Conservation (phyloP, 2,888 invertebrate species). For the Dicyrtoma fusca region DNA sequence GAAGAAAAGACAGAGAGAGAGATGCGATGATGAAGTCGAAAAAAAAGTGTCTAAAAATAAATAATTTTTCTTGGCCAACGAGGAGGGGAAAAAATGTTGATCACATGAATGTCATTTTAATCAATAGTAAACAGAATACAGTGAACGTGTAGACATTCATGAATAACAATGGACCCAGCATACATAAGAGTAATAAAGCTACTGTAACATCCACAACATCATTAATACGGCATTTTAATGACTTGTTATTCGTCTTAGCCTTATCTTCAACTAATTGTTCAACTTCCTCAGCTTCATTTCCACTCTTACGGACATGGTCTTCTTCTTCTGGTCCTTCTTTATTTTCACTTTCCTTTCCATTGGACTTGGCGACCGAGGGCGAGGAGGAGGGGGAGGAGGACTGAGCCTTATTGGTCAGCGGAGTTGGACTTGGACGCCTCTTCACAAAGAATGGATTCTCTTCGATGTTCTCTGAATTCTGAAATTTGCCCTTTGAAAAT, state of each 20-base stretch:
- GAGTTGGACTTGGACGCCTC: no score
- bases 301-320: neutral
- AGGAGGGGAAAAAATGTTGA: constrained; percentile 5
- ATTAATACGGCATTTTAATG: constrained; percentile 20
- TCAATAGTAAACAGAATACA: constrained; percentile 37
- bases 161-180: constrained; percentile 33
- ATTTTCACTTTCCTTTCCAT: no score
- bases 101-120: constrained; percentile 39
- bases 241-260: neutral
- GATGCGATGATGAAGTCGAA: constrained; percentile 6
- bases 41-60: constrained; percentile 19
- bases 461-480: no score
- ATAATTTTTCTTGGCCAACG: constrained; percentile 25
- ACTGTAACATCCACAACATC: constrained; percentile 1
- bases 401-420: no score
- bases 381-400: neutral
- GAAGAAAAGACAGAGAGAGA: constrained; percentile 1
- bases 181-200: constrained; percentile 10
- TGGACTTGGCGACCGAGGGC: no score
- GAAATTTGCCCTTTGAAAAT: constrained; percentile 5
- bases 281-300: neutral
- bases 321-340: no score
- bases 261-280: neutral
- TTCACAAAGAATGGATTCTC: no score
- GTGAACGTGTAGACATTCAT: constrained; percentile 28